Conservation (phyloP, 2,888 invertebrate species). For the Zhengitettix transpicula region DNA sequence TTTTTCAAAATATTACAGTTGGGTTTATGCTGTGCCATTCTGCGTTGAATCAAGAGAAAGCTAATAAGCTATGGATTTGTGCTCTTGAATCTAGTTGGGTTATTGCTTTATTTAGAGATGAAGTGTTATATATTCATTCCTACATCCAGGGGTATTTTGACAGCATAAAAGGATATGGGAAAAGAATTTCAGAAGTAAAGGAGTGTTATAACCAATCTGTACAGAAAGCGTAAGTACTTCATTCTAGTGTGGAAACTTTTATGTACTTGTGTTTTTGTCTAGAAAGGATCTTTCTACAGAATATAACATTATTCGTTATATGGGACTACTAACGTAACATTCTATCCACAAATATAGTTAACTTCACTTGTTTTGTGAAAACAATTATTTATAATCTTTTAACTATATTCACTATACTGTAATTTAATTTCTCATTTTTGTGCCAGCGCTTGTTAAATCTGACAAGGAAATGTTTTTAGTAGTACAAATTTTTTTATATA, state of each 20-base stretch:
- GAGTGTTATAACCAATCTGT: conserved; percentile 83
- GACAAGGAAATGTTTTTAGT: too few species aligned
- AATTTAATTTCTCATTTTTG: too few species aligned
- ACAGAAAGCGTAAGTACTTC: conserved; percentile 51
- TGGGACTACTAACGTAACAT: too few species aligned
- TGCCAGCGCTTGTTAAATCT: too few species aligned
- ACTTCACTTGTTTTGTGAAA: too few species aligned
- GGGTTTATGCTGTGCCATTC: conserved; percentile 85
- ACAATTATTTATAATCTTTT: too few species aligned
- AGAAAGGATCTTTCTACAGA: too few species aligned
- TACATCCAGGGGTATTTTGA: conserved; percentile 90
- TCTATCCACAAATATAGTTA: too few species aligned
- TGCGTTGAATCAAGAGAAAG: conserved; percentile 59
- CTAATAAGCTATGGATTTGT: conserved; percentile 78
- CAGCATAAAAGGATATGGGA: conserved; percentile 82
- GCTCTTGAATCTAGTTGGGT: conserved; percentile 91
- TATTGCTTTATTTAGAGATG: conserved; percentile 86
- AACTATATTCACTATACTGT: too few species aligned
- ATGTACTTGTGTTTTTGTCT: too few species aligned
- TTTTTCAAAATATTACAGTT: conserved; percentile 28
- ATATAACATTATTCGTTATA: too few species aligned
- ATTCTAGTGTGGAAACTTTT: background rate
- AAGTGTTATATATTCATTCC: conserved; percentile 88
- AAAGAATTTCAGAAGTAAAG: conserved; percentile 87
- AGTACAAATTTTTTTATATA: too few species aligned